Evolutionary conservation across 2,797 vertebrate genomes (phyloP).

Genomic region (Cynodonichthys magdalenae): DNA sequence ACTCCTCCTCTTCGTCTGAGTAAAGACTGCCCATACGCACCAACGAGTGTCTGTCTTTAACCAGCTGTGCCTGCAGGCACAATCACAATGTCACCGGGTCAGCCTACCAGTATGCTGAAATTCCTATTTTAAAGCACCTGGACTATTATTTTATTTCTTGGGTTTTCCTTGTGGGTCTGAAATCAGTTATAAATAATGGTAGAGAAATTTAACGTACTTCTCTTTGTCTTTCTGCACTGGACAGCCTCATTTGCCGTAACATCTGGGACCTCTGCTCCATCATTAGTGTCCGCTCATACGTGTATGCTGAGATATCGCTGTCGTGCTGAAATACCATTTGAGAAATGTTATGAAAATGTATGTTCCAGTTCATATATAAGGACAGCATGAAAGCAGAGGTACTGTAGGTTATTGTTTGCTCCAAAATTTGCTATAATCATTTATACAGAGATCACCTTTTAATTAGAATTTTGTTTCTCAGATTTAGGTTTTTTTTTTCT

Average conservation of each 20-base stretch:
- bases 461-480: neutral
- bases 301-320: slow-evolving; percentile 98
- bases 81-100: neutral
- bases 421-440: neutral
- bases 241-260: slow-evolving; percentile 96
- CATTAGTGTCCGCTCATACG: slow-evolving; percentile 97
- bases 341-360: neutral
- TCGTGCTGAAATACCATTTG: slow-evolving; percentile 82
- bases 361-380: neutral
- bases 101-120: too few relatives aligned
- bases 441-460: neutral
- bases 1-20: slow-evolving; percentile 95
- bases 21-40: slow-evolving; percentile 93
- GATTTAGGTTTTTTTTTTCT: neutral
- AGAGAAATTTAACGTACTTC: slow-evolving; percentile 81
- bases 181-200: neutral
- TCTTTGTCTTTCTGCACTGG: slow-evolving; percentile 91
- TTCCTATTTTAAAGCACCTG: neutral
- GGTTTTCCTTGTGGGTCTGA: too few relatives aligned
- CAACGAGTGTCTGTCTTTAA: slow-evolving; percentile 95
- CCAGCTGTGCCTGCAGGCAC: slow-evolving; percentile 88
- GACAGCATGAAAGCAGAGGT: neutral
- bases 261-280: slow-evolving; percentile 99
- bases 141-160: neutral
- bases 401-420: too few relatives aligned